A percentile compares a stretch with the other conserved stretches of the same genome.
Evolutionary conservation across 1,140 invertebrate species (phyloP).

Genomic region (Drosophila serrata): DNA sequence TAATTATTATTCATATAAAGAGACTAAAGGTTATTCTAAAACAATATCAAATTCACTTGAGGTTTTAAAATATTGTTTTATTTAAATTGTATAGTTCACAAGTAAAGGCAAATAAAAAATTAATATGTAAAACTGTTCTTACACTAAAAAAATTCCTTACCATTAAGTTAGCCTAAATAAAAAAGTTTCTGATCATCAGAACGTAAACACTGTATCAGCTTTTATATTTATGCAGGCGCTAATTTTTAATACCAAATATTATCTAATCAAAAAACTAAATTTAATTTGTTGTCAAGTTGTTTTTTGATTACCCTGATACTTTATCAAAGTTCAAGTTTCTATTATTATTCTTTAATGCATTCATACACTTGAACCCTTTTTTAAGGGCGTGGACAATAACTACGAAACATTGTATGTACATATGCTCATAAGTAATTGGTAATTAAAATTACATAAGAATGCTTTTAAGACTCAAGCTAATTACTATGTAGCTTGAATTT

Average conservation of each 20-base stretch:
- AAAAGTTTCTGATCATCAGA: not conserved
- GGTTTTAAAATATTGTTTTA: not conserved
- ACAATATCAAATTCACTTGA: not conserved
- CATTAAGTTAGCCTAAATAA: not conserved
- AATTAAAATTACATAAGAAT: not conserved
- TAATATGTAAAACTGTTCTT: too few species aligned
- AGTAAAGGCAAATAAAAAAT: too few species aligned
- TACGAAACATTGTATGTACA: not conserved
- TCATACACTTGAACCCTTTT: not conserved
- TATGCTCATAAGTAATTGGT: not conserved
- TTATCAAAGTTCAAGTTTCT: slow-evolving; percentile 1
- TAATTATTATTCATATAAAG: not conserved
- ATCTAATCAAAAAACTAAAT: slow-evolving; percentile 20
- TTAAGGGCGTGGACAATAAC: slow-evolving; percentile 4
- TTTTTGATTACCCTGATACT: not conserved
- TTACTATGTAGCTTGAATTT: not conserved
- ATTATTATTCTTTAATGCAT: not conserved
- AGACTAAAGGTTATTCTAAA: not conserved
- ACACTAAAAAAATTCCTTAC: not conserved
- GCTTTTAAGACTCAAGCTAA: not conserved
- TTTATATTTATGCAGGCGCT: not conserved
- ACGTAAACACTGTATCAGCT: not conserved
- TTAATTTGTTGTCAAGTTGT: slow-evolving; percentile 1
- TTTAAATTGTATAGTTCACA: not conserved
- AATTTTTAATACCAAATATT: not conserved